Base-by-base conservation (phyloP, 1,140 invertebrate species). In the Dinoponera quadriceps region DNA sequence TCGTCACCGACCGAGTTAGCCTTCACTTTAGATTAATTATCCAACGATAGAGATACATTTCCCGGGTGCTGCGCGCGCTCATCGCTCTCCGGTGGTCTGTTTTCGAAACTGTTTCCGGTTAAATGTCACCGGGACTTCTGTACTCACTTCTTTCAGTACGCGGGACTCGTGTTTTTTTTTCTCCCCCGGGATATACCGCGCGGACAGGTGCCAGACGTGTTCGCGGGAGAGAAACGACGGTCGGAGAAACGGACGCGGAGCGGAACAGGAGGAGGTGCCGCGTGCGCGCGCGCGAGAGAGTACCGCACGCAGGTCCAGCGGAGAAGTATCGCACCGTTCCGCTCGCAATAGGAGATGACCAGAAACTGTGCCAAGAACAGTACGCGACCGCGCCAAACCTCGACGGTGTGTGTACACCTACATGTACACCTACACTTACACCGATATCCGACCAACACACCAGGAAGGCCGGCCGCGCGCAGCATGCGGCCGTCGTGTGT, bases 341-440 rank as follows among this genome's bases (percentile, higher is more conserved):
- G 87, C 83, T 92, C 89, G 89, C 89, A 88, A 90, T 91, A 91
- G 85, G 83, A 91, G 92, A 92, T 92, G 91, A 82, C 82, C 85
- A 91, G 91, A 92, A 92, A 92, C 92, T 92, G 92, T 92, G 92
- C 91, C 91, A 92, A 92, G 91, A 92, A 91, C 91, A 87, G 89
- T 78, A 84, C 81, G 89, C 68, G 62, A 16, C 62, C 74, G 75
- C 82, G 85, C 74, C 82, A 82, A 80, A 82, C 82, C 85, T 71
- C 82, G 85, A 77, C 63, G 85, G 68, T 63, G 49, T 63, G 49
- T 88, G 5, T 88, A 88, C 85, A 88, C 86, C 86, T 88, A 88
- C 86, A 71, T 44, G 4, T 44, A 82, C 33, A 51, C 55, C 38
- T 83, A 86, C 84, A 84, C 74, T 74, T 87, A 87, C 85, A 82